Evolutionary conservation across 2,888 invertebrate species (phyloP).

Genomic region (Dugesia japonica): DNA sequence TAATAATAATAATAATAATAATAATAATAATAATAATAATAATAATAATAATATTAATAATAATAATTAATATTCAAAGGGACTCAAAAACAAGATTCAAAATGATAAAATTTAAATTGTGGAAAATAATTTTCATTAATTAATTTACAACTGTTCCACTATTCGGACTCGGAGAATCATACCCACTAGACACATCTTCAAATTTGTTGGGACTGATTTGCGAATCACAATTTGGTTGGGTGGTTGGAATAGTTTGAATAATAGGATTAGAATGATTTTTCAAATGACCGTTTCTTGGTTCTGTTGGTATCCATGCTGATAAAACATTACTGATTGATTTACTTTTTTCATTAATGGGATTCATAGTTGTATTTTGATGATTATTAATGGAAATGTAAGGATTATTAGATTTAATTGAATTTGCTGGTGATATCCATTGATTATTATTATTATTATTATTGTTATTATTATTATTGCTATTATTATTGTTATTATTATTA

Average conservation of each 20-base stretch:
- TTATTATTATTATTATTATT: constrained; percentile 45
- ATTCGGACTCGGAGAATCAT: constrained; percentile 56
- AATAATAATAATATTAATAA: too few relatives aligned
- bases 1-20: too few relatives aligned
- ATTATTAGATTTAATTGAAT: constrained; percentile 40
- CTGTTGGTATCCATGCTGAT: neutral
- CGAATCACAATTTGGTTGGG: neutral
- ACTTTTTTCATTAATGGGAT: neutral
- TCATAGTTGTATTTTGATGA: neutral
- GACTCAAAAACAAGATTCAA: neutral
- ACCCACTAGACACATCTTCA: constrained; percentile 64
- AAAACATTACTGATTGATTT: neutral
- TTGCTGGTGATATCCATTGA: constrained; percentile 73
- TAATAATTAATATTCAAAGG: neutral
- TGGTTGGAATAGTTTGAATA: neutral
- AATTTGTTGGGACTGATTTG: constrained; percentile 40
- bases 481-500: too few relatives aligned
- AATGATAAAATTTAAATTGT: neutral
- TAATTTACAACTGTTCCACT: neutral
- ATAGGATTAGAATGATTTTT: neutral
- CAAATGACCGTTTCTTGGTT: neutral
- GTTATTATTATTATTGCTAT: too few relatives aligned
- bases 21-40: too few relatives aligned
- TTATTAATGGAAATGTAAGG: neutral
- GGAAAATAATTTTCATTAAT: too few relatives aligned